phyloP scores from a whole-genome alignment of 1,140 invertebrate species.

The Acarapis woodi region DNA sequence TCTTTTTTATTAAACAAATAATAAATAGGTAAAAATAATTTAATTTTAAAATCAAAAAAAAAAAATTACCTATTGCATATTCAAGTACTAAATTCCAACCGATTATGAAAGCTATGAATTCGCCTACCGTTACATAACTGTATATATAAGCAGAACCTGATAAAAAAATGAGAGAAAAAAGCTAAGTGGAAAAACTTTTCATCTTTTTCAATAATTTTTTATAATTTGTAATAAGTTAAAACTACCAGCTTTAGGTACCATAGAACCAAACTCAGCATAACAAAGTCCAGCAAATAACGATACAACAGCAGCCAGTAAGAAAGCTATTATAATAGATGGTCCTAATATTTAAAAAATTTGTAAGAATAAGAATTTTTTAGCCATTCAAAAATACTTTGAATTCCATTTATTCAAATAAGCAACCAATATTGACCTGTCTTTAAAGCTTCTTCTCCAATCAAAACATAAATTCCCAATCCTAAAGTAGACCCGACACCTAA shows the following conservation, averaged over 20 bases:
- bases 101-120: constrained; percentile 22
- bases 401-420: background rate
- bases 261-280: constrained; percentile 30
- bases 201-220: no score
- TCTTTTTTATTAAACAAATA: no score
- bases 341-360: no score
- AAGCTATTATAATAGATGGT: constrained; percentile 48
- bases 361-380: background rate
- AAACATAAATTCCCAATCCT: constrained; percentile 64
- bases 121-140: constrained; percentile 22
- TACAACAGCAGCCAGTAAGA: constrained; percentile 55
- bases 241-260: constrained; percentile 38
- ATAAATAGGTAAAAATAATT: no score
- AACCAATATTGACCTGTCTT: no score
- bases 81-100: constrained; percentile 42
- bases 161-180: no score
- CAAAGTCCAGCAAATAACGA: constrained; percentile 47
- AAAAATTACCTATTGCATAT: constrained; percentile 43
- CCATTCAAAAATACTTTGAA: background rate
- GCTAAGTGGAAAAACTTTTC: constrained; percentile 1
- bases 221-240: background rate
- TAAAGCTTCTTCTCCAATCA: constrained; percentile 62
- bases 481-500: constrained; percentile 56
- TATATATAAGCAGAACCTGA: constrained; percentile 24
- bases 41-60: no score